Evolutionary conservation across 2,888 invertebrate species (phyloP), one percentile per base, ranked within the genome.

Genomic region (Dysmachus trigonus): DNA sequence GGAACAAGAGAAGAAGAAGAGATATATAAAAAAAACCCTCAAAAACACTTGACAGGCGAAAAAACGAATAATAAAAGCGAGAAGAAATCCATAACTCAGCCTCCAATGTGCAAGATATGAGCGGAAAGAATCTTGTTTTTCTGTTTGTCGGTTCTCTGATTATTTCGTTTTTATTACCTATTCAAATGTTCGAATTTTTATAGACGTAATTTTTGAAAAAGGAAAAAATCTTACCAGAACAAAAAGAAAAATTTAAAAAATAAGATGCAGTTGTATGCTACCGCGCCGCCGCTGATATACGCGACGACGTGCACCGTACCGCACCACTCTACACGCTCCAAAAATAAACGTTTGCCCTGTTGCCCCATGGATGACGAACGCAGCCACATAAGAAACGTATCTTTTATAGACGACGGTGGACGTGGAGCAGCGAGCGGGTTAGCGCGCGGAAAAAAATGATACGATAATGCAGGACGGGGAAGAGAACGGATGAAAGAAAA

Each of bases 271-370:
- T 77, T 41, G 18, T 30, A 77, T 77, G n/a, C 47, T 47, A 7
- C n/a, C 77, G 10, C n/a, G n/a, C n/a, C n/a, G n/a, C n/a, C n/a
- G n/a, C n/a, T n/a, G 31, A 77, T 47, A 77, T 47, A 22, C 22
- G 47, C 15, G n/a, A n/a, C n/a, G n/a, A n/a, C 13, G 27, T 18
- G 30, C 73, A 73, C 31, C 62, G 62, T 30, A 73, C 31, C 77
- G 47, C 77, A 51, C 77, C 47, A 51, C 30, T 47, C 77, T 30
- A 77, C 77, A 77, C 30, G 47, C 30, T 77, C 47, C 77, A 77
- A 77, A 77, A 77, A 77, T 77, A 77, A 47, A 77, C 77, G 30
- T 77, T 77, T 77, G 77, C 77, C 77, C 77, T 77, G 77, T 77
- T 77, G 77, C 77, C 77, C 77, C 77, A 41, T 47, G 77, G 47